Evolutionary conservation across 2,113 vertebrate genomes (phyloP).

Genomic region (Paedocypris sp.): DNA sequence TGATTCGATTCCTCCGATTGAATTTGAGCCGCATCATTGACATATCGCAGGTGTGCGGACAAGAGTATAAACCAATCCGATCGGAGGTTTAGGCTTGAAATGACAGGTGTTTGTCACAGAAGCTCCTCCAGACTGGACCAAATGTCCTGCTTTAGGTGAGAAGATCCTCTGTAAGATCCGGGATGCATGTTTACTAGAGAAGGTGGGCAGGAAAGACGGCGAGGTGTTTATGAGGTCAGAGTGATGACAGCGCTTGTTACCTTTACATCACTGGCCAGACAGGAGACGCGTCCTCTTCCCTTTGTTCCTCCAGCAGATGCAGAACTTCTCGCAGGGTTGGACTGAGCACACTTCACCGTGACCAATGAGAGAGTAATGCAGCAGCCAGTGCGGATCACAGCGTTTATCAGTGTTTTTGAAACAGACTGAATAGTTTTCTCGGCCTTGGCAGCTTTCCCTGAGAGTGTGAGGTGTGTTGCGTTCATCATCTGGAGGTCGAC

Average conservation of each 20-base stretch:
- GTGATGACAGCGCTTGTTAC: constrained; percentile 45
- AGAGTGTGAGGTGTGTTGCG: not conserved
- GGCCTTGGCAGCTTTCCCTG: constrained; percentile 10
- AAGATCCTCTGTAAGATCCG: constrained; percentile 21
- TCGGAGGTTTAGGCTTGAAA: not conserved
- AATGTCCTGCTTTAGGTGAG: not conserved
- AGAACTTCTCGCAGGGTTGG: not conserved
- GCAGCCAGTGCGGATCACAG: not conserved
- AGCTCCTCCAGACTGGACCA: not conserved
- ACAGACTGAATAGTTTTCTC: constrained; percentile 15
- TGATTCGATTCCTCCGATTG: constrained; percentile 18
- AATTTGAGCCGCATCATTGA: not conserved
- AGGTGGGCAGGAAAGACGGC: constrained; percentile 60
- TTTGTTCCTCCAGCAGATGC: not conserved
- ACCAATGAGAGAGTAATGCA: constrained; percentile 13
- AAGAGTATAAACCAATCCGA: not conserved
- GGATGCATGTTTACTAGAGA: constrained; percentile 41
- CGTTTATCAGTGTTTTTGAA: constrained; percentile 16
- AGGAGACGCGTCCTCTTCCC: not conserved
- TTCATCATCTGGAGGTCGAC: constrained; percentile 13
- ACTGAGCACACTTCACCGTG: not conserved
- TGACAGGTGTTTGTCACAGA: too few relatives aligned
- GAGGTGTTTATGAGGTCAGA: constrained; percentile 61
- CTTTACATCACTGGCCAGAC: constrained; percentile 26
- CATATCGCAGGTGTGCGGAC: too few relatives aligned